These are phyloP conservation scores for Trachurus trachurus DNA, from an alignment of 2,797 vertebrate species.

Conservation along the genomic window DNA sequence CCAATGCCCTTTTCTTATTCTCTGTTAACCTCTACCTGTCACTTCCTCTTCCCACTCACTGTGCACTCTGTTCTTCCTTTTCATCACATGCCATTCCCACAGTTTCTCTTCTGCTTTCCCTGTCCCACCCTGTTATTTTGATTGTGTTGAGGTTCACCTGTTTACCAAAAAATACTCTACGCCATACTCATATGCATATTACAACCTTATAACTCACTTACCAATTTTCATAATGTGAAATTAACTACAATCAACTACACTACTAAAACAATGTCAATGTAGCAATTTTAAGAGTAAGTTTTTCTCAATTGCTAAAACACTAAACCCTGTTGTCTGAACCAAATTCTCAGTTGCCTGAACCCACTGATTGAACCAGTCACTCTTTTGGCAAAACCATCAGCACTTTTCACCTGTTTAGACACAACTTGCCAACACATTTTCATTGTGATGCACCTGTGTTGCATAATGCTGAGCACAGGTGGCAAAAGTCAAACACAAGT, in stretches of 20 bases:
- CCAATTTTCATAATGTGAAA: not conserved
- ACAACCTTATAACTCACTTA: not conserved
- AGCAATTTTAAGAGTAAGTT: not conserved
- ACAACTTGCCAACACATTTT: too few species aligned
- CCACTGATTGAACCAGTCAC: too few species aligned
- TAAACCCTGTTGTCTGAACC: too few species aligned
- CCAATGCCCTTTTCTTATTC: slow-evolving; percentile 37
- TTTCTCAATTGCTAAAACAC: too few species aligned
- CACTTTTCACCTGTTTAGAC: too few species aligned
- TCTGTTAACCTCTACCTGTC: slow-evolving; percentile 45
- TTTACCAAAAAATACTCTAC: not conserved
- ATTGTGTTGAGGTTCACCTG: not conserved
- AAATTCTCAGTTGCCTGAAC: too few species aligned
- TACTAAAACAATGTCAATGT: not conserved
- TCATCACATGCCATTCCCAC: slow-evolving; percentile 30
- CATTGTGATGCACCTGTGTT: too few species aligned
- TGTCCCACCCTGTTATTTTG: slow-evolving; percentile 3
- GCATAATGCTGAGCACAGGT: too few species aligned
- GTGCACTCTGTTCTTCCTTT: slow-evolving; percentile 22
- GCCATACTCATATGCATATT: not conserved
- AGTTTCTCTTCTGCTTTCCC: slow-evolving; percentile 12
- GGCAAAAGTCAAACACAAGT: too few species aligned
- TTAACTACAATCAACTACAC: not conserved
- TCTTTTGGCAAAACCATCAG: too few species aligned
- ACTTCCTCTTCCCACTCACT: slow-evolving; percentile 28